These are phyloP conservation scores for Pseudotriccus pelzelni DNA, from an alignment of 2,797 vertebrate species.

Conservation along the genomic window DNA sequence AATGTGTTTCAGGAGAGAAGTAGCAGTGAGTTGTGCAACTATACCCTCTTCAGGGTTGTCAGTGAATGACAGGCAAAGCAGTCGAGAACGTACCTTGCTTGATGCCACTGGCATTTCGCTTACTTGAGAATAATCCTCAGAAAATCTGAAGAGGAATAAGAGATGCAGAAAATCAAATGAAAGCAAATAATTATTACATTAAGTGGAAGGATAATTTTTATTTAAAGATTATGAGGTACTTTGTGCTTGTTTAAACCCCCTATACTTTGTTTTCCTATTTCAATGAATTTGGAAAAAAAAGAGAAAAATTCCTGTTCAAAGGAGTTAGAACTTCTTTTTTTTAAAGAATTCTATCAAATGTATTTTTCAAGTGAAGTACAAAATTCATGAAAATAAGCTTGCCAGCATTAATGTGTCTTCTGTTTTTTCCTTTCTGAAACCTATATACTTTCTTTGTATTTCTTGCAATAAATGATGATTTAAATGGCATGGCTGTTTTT, in stretches of 20 bases:
- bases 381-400: neutral
- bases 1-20: neutral
- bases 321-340: neutral
- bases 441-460: neutral
- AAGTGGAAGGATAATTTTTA: neutral
- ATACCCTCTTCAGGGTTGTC: conserved; percentile 46
- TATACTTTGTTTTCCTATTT: neutral
- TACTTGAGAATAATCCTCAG: neutral
- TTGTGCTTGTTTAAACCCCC: neutral
- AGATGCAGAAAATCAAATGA: neutral
- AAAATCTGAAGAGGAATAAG: neutral
- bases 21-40: neutral
- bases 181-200: neutral
- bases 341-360: neutral
- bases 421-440: neutral
- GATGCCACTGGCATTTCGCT: fast-evolving
- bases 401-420: neutral
- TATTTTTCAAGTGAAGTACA: neutral
- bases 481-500: neutral
- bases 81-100: fast-evolving
- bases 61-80: neutral
- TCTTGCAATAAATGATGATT: neutral
- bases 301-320: neutral
- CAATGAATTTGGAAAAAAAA: neutral
- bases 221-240: neutral